phyloP scores from a whole-genome alignment of 2,797 vertebrate species.

The Malacoctenus gilli region DNA sequence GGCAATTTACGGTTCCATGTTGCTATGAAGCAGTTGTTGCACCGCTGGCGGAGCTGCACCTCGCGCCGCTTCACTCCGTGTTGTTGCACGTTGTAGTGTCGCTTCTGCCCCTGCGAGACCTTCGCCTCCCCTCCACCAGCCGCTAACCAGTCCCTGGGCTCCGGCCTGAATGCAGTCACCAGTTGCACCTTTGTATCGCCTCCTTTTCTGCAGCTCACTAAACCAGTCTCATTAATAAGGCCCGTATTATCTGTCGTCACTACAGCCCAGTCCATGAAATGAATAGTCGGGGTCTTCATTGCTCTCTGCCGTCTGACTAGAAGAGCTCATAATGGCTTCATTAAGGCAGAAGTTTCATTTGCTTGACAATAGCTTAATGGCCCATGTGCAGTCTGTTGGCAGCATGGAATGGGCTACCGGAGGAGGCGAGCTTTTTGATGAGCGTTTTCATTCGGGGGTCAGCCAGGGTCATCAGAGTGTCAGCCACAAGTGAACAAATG shows the following conservation, averaged over 20 bases:
- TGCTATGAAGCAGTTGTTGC: no score
- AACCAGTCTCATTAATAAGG: conserved; percentile 82
- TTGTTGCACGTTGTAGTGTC: conserved; percentile 9
- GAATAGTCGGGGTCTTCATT: conserved; percentile 84
- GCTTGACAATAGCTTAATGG: conserved; percentile 87
- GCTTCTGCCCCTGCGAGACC: not conserved
- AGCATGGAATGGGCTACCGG: conserved; percentile 54
- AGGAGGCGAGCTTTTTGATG: conserved; percentile 77
- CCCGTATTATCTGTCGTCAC: conserved; percentile 76
- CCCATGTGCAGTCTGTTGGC: conserved; percentile 77
- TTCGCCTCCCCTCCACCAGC: conserved; percentile 58
- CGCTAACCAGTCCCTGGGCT: conserved; percentile 62
- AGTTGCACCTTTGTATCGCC: conserved; percentile 75
- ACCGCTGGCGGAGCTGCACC: no score
- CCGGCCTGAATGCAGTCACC: conserved; percentile 72
- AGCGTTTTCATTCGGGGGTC: conserved; percentile 81
- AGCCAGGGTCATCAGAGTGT: conserved; percentile 78
- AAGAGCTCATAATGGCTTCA: conserved; percentile 88
- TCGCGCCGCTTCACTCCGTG: no score
- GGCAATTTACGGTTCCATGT: no score
- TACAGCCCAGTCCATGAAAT: conserved; percentile 84
- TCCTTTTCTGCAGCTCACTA: conserved; percentile 74
- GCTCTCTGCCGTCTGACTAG: conserved; percentile 79
- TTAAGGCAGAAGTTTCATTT: conserved; percentile 87
- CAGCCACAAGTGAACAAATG: conserved; percentile 83